Base-by-base conservation (phyloP, 2,113 vertebrate species). In the Sciurus niger region DNA sequence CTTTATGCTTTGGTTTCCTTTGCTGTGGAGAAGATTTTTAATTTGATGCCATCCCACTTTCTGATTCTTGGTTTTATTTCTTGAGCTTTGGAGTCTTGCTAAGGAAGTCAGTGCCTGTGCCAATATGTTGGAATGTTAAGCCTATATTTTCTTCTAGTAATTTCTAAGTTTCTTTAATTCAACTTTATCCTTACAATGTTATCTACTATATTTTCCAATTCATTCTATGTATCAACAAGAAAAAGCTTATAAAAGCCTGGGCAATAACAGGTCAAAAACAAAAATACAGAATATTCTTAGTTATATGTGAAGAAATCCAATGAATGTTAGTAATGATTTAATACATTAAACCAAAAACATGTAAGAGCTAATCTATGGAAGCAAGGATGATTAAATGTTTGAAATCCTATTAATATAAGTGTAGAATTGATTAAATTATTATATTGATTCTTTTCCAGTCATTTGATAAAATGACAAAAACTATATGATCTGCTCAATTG, bases 281-380 rank as follows among this genome's bases (percentile, higher is more conserved):
- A 89, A 95, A 60, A 51, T 70, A 58, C 8, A 76, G 25, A 63
- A 89, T 2, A 85, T 85, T 92, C 20, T 72, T 17, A 84, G n/a
- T 65, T 94, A 43, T 24, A 58, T 53, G 43, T 58, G 18, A 6
- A 89, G 32, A 85, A 80, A 65, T 37, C 9, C 24, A 40, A 92
- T 73, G 20, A 89, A 53, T 77, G 55, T 91, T 32, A 91, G 7
- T 40, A 90, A 88, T 37, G 2, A 4, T 55, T 78, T 84, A 43
- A 73, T 74, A 60, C 32, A 65, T 53, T 95, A 89, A 60, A 80
- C 9, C 6, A 82, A 84, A 80, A 84, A 12, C 9, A 76, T 20
- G 25, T 82, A 89, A n/a, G 16, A 95, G 70, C 89, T 92, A 82
- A 80, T 89, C 34, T 70, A 94, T n/a, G 37, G 91, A 78, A 89